These are phyloP conservation scores for Sus scrofa DNA, from an alignment of 2,113 vertebrate species.

Conservation along the genomic window DNA sequence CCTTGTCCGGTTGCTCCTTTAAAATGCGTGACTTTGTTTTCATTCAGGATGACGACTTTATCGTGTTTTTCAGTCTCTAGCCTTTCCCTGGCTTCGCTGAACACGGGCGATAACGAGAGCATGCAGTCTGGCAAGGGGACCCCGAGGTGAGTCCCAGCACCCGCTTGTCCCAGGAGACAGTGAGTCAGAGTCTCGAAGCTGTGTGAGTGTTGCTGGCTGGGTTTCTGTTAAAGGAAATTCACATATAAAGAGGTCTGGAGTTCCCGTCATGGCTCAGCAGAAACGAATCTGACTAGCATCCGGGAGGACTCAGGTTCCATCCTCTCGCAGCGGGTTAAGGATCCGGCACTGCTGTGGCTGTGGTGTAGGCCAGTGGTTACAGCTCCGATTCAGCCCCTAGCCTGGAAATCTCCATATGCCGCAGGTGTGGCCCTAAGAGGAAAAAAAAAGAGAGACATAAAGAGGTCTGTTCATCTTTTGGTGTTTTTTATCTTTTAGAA, in stretches of 20 bases:
- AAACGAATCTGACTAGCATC: too few species aligned
- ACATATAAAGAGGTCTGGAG: background rate
- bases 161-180: background rate
- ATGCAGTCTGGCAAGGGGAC: constrained; percentile 95
- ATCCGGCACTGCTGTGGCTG: too few species aligned
- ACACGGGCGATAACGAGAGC: constrained; percentile 94
- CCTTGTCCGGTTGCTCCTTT: constrained; percentile 79
- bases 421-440: too few species aligned
- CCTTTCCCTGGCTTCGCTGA: constrained; percentile 96
- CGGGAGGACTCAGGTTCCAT: too few species aligned
- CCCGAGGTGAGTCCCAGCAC: constrained; percentile 90
- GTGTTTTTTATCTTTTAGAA: background rate
- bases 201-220: background rate
- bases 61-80: constrained; percentile 97
- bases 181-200: background rate
- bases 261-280: too few species aligned
- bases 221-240: background rate
- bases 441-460: too few species aligned
- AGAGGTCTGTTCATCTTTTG: background rate
- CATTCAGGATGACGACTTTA: constrained; percentile 91
- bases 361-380: too few species aligned
- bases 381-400: too few species aligned
- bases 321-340: too few species aligned
- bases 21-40: constrained; percentile 86
- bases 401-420: too few species aligned